These are phyloP conservation scores for Anolis carolinensis DNA, from an alignment of 2,113 vertebrate species.

Conservation along the genomic window DNA sequence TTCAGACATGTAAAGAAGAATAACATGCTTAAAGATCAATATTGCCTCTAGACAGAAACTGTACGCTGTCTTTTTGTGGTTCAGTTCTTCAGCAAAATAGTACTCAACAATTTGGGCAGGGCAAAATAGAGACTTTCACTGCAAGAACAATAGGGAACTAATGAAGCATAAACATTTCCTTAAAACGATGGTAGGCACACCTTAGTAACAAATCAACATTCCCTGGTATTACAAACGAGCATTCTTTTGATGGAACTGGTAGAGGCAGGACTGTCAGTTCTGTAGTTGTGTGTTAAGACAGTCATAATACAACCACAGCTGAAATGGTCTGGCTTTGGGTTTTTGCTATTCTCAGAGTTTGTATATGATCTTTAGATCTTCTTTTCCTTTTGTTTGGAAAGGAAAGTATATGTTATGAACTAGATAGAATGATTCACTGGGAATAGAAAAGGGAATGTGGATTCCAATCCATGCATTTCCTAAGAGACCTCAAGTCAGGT, in stretches of 20 bases:
- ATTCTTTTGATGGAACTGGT: neutral
- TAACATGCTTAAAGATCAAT: neutral
- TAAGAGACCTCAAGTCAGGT: neutral
- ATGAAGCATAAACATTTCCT: neutral
- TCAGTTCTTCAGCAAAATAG: neutral
- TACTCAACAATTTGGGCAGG: neutral
- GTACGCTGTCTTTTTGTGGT: neutral
- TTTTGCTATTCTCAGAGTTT: neutral
- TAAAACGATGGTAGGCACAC: slow-evolving; percentile 3
- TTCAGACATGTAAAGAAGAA: neutral
- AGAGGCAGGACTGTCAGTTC: neutral
- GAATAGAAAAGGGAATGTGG: neutral
- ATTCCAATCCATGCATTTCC: neutral
- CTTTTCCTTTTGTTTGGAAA: neutral
- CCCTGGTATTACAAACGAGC: neutral
- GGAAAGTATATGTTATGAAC: neutral
- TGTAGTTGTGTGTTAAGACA: neutral
- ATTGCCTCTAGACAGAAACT: slow-evolving; percentile 6
- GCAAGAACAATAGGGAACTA: slow-evolving; percentile 2
- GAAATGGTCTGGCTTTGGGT: neutral
- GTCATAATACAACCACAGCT: neutral
- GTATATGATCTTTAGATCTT: neutral
- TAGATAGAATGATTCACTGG: neutral
- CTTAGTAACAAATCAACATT: slow-evolving; percentile 10
- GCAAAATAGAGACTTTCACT: neutral